Evolutionary conservation across 1,140 invertebrate species (phyloP), one percentile per base, ranked within the genome.

Genomic region (Pseudomyrmex flavicornis): DNA sequence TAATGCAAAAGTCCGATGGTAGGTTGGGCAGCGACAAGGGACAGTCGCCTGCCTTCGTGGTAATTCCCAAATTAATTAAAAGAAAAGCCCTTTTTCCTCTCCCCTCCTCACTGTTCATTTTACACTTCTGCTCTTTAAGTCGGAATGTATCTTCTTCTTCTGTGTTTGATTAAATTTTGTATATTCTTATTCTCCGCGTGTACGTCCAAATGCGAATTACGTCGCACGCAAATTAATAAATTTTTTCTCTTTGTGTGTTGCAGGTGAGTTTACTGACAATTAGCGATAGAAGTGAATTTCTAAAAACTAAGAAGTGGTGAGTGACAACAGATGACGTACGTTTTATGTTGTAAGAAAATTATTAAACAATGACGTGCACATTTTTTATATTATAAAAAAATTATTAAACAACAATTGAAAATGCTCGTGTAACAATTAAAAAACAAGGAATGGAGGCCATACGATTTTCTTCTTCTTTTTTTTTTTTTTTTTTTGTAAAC

Each of bases 51-150:
- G 76, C 56, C 46, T 62, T 82, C 82, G 68, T 77, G 82, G 76
- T 88, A 88, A 89, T 89, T 88, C 85, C 68, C 82, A 86, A 90
- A 91, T 89, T 91, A 91, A 91, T 90, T 90, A 89, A 89, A 86
- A 90, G 86, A 89, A 90, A 90, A 89, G 83, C 54, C 20, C 8
- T 76, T 85, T 72, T 22, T 80, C 48, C 10, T 8, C 17, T 22
- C 22, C 59, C 9, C n/a, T 62, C n/a, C 65, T 48, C 72, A 58
- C 59, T 52, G 54, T 48, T 68, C 13, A 50, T 70, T 59, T 12
- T 70, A 17, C 12, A 22, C n/a, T 26, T 9, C 15, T 48, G 3
- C 59, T 70, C 44, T 62, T 85, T 56, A 72, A 65, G 59, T 80
- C 61, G 68, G 10, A 7, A 80, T 35, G 35, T 35, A 35, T 35